phyloP scores from a whole-genome alignment of 92 coral and sea anemone species.

The Isaurus tuberculatus region DNA sequence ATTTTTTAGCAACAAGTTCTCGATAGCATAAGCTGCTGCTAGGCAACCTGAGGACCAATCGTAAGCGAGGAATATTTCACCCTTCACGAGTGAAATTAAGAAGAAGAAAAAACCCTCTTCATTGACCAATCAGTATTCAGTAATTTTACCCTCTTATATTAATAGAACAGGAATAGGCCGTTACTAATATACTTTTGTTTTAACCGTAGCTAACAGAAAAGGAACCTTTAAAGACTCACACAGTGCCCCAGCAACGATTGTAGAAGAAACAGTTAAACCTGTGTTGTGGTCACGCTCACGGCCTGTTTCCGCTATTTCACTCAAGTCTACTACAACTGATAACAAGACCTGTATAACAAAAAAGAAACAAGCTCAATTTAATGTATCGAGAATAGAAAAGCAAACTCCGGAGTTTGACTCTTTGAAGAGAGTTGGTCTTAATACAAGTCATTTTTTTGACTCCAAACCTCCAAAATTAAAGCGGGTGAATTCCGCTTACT shows the following conservation, averaged over 20 bases:
- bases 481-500: slow-evolving; percentile 78
- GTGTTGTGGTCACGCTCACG: slow-evolving; percentile 39
- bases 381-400: slow-evolving; percentile 1
- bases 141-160: too few species aligned
- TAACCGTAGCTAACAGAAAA: slow-evolving; percentile 22
- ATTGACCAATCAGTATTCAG: too few species aligned
- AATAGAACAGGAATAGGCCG: too few species aligned
- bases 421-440: slow-evolving; percentile 65
- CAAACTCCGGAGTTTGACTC: slow-evolving; percentile 61
- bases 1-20: too few species aligned
- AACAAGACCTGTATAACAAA: slow-evolving; percentile 4
- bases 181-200: not conserved
- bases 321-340: slow-evolving; percentile 17
- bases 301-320: slow-evolving; percentile 41
- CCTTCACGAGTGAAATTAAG: too few species aligned
- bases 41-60: too few species aligned
- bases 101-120: too few species aligned
- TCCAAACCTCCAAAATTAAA: slow-evolving; percentile 71
- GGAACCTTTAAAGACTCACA: slow-evolving; percentile 23
- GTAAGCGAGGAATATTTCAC: too few species aligned
- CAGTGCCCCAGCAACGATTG: slow-evolving; percentile 47
- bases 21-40: too few species aligned
- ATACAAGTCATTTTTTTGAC: slow-evolving; percentile 63
- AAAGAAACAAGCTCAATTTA: slow-evolving; percentile 17
- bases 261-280: slow-evolving; percentile 65